Base-by-base conservation (phyloP, 1,140 invertebrate species). In the Chelonus insularis region DNA sequence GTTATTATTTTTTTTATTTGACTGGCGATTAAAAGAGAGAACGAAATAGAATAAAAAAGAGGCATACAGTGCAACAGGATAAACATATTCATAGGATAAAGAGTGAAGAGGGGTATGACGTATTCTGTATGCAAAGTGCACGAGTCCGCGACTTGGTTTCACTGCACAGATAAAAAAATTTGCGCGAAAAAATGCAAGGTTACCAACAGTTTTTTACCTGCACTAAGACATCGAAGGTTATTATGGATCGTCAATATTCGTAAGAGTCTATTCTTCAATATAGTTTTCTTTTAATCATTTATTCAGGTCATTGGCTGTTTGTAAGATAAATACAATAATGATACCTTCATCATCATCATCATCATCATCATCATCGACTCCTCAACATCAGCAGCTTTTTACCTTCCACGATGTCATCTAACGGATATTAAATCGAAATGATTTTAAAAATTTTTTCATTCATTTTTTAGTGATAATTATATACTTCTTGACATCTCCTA, bases 141-240 rank as follows among this genome's bases (percentile, higher is more conserved):
- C 61, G 41, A 48, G 60, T 48, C 68, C 48, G 45, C 52, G 50
- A 67, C 56, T 55, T 36, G 60, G 45, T 60, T 51, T 39, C 43
- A 51, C 45, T 7, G 41, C 41, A 63, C 47, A 58, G 55, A 61
- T 63, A 69, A 74, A 67, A 69, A 66, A 67, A 47, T 58, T 54
- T 60, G 62, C 61, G 16, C 57, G 66, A 70, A 75, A 72, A 75
- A 76, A 70, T 72, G 68, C 68, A 73, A 75, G 70, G 73, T 74
- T 71, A 73, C 68, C 67, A 64, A 67, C 60, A 32, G 69, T 70
- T 74, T 73, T 74, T 68, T 68, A 52, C 45, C 45, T 45, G 34
- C 52, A 39, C 32, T 51, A 41, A 39, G 34, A 12, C 20, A 20
- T 34, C 45, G 57, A 64, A 64, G 57, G 62, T 56, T 51, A 37